Base-by-base conservation (phyloP, 2,113 vertebrate genomes). In the Melanostigma gelatinosum region DNA sequence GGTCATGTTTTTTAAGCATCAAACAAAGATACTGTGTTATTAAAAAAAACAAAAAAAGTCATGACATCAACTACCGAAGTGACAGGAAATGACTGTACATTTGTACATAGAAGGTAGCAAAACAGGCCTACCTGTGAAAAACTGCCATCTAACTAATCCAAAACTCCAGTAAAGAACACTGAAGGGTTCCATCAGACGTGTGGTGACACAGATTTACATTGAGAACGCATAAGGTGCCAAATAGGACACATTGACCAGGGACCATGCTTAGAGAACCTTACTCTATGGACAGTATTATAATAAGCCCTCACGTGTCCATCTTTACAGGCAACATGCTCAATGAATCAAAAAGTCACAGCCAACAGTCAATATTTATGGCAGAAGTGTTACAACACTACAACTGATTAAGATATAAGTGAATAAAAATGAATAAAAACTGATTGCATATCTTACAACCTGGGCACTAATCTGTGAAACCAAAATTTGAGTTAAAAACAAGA, bases 1-100 rank as follows among this genome's bases (percentile, higher is more conserved):
- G 54, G 38, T 58, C 52, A 60, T n/a, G 57, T 79, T 83, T 52
- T 68, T 76, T 74, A 68, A 69, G 75, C 66, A 77, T 8, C 67
- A 75, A 54, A 82, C 4, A 79, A 81, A 72, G 66, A 72, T 40
- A 77, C 54, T 78, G 38, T 22, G 86, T 83, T 81, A 74, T 76
- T 62, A 38, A 22, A 58, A 75, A 46, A 72, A 34, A 67, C 60
- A 88, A 66, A 46, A 46, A 16, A 44, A 52, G 42, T 69, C 62
- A 84, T 27, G 50, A 85, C 77, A 82, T 69, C 69, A 38, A 80
- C 72, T 69, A 75, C 46, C 79, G 83, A 87, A 83, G 54, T 75
- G 81, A 87, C 76, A 55, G 80, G 82, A 74, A 55, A 48, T 55
- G 85, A 87, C 90, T 91, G 83, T 90, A 92, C 87, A 91, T 89